Base-by-base conservation (phyloP, 2,888 invertebrate genomes). In the Cynaeus angustus region DNA sequence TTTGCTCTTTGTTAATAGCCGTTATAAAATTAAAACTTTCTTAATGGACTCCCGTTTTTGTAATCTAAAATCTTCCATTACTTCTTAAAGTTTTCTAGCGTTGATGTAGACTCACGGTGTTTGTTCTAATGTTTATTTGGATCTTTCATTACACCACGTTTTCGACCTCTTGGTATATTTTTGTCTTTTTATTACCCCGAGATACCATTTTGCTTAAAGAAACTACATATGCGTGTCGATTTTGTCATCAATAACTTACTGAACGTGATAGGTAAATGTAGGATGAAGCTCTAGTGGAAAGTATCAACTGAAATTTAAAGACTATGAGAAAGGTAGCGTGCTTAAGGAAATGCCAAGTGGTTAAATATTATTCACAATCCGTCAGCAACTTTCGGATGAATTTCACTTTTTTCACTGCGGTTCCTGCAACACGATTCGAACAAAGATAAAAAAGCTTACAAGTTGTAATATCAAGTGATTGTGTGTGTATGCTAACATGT, bases 241-340 rank as follows among this genome's bases (percentile, higher is more conserved):
- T 46, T 26, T 50, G 50, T 13, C 21, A 33, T 28, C 58, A 56
- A 55, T 70, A 66, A 46, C 53, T 61, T 43, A 59, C 52, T 37
- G 10, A 70, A 67, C 66, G 70, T 70, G 70, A 70, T 67, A 70
- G 70, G 70, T 70, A 70, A 70, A 55, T 21, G 62, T 33, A 16
- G 43, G 45, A 67, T 53, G 21, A 52, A 69, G 21, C 58, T 64
- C 28, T 48, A 9, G 30, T 58, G 59, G 8, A 67, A 53, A 64
- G 52, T 50, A 21, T 52, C 43, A n/a, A 30, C 45, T 14, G 55
- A 48, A 66, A 56, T 55, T 65, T 28, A 65, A 16, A 65, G 48
- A 28, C 53, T 53, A 12, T 14, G 8, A 52, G 33, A 46, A 46
- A 46, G 9, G 28, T 52, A 50, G 21, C 13, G 53, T 12, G 41